phyloP scores from a whole-genome alignment of 2,888 invertebrate genomes.

The Cacoxenus indagator region DNA sequence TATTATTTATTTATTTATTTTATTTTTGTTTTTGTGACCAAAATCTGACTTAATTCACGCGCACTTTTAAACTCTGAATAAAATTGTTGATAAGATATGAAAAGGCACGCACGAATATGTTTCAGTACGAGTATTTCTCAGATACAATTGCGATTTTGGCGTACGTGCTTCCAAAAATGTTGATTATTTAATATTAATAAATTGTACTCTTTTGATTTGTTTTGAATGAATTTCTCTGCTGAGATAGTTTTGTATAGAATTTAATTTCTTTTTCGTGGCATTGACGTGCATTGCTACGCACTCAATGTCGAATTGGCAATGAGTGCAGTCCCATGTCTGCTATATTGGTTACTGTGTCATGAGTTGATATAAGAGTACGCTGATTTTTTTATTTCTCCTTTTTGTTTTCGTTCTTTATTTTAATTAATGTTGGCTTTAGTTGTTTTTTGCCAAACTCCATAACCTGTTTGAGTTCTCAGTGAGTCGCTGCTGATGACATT shows the following conservation, averaged over 20 bases:
- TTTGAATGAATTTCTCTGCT: no score
- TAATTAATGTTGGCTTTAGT: background rate
- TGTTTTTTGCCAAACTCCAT: background rate
- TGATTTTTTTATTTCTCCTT: background rate
- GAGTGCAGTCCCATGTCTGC: no score
- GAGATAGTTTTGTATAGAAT: no score
- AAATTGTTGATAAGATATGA: background rate
- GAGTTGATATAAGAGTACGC: constrained; percentile 7
- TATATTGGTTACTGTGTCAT: constrained; percentile 7
- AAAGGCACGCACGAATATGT: background rate
- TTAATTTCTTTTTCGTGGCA: no score
- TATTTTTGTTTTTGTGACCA: background rate
- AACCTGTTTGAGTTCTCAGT: background rate
- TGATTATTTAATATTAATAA: no score
- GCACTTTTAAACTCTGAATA: background rate
- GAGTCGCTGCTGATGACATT: constrained; percentile 42
- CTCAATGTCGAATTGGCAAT: no score
- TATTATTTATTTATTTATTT: background rate
- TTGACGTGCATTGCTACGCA: no score
- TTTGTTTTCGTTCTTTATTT: no score
- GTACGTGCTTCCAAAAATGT: no score
- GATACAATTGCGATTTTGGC: no score
- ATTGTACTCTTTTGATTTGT: no score
- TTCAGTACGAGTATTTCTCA: no score
- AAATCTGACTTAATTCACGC: background rate